Evolutionary conservation across 2,888 invertebrate species (phyloP).

Genomic region (Ormyrus rosae): DNA sequence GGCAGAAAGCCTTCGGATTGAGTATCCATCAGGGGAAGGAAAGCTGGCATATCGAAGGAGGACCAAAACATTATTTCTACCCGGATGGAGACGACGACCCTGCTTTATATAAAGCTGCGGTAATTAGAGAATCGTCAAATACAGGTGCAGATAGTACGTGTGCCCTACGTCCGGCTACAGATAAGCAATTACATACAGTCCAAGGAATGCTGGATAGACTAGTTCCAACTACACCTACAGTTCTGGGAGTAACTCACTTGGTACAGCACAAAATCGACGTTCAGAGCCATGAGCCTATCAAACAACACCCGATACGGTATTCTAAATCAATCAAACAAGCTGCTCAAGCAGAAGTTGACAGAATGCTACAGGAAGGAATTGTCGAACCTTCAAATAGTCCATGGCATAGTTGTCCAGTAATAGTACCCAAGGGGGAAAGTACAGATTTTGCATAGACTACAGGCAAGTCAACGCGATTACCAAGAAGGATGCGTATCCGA

Average conservation of each 20-base stretch:
- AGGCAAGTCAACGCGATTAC: too few species aligned
- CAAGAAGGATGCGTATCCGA: too few species aligned
- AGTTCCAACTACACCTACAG: not conserved
- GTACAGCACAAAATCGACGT: not conserved
- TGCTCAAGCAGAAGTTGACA: not conserved
- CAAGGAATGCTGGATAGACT: not conserved
- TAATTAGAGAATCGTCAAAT: too few species aligned
- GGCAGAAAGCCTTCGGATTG: too few species aligned
- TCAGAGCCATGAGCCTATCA: not conserved
- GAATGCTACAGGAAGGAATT: not conserved
- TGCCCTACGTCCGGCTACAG: not conserved
- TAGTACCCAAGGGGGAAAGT: not conserved
- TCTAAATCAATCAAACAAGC: not conserved
- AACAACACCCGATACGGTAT: not conserved
- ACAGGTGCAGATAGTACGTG: not conserved
- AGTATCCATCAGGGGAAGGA: not conserved
- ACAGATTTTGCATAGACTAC: not conserved
- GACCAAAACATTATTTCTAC: not conserved
- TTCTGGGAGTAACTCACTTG: not conserved
- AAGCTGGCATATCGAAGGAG: not conserved
- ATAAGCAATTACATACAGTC: not conserved
- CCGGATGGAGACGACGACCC: not conserved
- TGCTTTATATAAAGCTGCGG: not conserved
- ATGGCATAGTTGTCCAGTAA: not conserved
- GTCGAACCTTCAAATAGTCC: not conserved